phyloP scores from a whole-genome alignment of 2,888 invertebrate species.

The Melitaea athalia region DNA sequence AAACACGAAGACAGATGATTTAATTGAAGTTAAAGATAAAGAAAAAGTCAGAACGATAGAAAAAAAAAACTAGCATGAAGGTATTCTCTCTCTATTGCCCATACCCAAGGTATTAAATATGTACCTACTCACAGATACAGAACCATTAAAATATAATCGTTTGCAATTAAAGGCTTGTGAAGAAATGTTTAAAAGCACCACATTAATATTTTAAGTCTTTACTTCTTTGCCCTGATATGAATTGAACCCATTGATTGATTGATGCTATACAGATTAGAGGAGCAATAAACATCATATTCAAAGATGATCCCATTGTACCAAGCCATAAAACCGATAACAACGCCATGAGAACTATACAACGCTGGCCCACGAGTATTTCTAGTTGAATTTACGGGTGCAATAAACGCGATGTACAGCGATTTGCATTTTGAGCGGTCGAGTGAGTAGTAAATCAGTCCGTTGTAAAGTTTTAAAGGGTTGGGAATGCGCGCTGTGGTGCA shows the following conservation, averaged over 20 bases:
- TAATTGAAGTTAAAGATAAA: no score
- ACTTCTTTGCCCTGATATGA: not conserved
- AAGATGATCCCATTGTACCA: conserved; percentile 22
- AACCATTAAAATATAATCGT: not conserved
- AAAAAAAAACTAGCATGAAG: no score
- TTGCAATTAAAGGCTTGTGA: not conserved
- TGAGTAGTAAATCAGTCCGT: conserved; percentile 39
- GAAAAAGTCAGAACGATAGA: no score
- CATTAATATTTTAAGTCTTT: not conserved
- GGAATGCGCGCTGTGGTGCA: not conserved
- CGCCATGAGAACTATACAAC: conserved; percentile 32
- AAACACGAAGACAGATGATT: no score
- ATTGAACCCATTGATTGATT: not conserved
- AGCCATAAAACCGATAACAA: conserved; percentile 25
- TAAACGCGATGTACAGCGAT: conserved; percentile 52
- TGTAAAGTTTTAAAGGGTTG: conserved; percentile 29
- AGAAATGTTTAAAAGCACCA: not conserved
- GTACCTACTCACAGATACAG: not conserved
- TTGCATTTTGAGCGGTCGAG: conserved; percentile 55
- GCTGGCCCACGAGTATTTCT: conserved; percentile 30
- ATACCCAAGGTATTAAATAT: not conserved
- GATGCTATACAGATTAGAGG: not conserved
- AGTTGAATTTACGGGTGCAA: conserved; percentile 32
- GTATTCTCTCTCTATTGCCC: not conserved
- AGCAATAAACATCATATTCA: conserved; percentile 20